A percentile compares a stretch with the other conserved stretches of the same genome.
Conservation (phyloP, 2,113 vertebrate species). For the Chauna torquata region DNA sequence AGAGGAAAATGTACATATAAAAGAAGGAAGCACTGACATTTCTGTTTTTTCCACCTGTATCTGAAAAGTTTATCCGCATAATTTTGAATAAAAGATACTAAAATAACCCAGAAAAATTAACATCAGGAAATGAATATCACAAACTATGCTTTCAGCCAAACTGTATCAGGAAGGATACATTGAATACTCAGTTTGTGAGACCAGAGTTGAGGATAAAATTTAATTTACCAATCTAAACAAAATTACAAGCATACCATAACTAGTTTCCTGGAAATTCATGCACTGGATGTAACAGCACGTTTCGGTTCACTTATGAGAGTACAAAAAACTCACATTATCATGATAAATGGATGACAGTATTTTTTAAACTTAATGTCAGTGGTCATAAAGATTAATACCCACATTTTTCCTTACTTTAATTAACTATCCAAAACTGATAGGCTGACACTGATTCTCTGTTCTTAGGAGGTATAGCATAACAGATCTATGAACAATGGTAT, state of each 20-base stretch:
- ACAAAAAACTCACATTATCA: neutral
- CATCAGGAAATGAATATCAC: neutral
- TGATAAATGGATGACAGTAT: neutral
- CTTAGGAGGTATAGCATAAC: neutral
- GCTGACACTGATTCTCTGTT: neutral
- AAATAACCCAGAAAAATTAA: neutral
- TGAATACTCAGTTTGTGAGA: neutral
- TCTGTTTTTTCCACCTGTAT: neutral
- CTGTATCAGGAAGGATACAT: neutral
- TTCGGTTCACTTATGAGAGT: neutral
- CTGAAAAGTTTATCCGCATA: neutral
- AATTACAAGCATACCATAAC: neutral
- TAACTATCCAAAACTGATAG: neutral
- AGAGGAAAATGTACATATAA: neutral
- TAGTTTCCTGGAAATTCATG: neutral
- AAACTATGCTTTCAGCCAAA: neutral
- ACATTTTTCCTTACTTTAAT: slow-evolving; percentile 7
- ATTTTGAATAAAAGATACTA: neutral
- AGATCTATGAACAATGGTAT: neutral
- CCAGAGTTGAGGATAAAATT: neutral
- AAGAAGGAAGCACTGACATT: neutral
- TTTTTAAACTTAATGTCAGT: neutral
- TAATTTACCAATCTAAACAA: neutral
- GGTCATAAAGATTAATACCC: slow-evolving; percentile 33
- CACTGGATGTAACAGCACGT: neutral